Conservation (phyloP, 2,888 invertebrate species). For the Nomada fucata region DNA sequence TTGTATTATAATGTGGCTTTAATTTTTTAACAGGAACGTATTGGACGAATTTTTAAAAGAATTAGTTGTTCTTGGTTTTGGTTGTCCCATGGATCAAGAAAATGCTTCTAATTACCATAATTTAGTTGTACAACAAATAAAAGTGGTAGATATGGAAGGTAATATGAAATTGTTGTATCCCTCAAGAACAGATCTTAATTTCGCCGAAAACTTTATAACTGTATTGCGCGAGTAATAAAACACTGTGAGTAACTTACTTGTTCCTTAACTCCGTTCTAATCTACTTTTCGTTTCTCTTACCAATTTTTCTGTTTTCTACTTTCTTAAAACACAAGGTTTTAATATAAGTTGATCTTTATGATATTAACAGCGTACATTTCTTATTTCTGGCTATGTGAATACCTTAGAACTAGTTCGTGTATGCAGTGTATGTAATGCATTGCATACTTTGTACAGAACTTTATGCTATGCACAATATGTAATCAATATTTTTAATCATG, state of each 20-base stretch:
- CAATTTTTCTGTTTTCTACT: background rate
- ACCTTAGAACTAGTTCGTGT: conserved; percentile 1
- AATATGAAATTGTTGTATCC: conserved; percentile 92
- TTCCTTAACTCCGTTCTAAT: conserved; percentile 6
- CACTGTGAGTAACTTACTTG: conserved; percentile 25
- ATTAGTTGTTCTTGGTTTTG: conserved; percentile 86
- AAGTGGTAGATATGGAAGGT: conserved; percentile 89
- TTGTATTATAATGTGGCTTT: background rate
- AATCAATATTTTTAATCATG: conserved; percentile 27
- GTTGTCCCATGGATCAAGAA: conserved; percentile 79
- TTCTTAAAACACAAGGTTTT: background rate
- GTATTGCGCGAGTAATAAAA: conserved; percentile 73
- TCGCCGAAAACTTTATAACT: conserved; percentile 82
- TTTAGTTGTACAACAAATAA: conserved; percentile 88
- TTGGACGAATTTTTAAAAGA: conserved; percentile 89
- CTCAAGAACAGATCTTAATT: conserved; percentile 89
- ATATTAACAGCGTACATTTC: background rate
- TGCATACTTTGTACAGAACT: conserved; percentile 41
- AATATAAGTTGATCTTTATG: background rate
- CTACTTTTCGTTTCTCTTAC: background rate
- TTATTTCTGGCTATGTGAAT: conserved; percentile 6
- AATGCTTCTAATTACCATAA: conserved; percentile 78
- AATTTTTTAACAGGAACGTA: conserved; percentile 84
- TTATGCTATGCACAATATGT: conserved; percentile 47
- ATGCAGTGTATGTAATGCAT: conserved; percentile 32